These are phyloP conservation scores for Zygogramma bicolorata DNA, from an alignment of 2,888 invertebrate species.

Conservation along the genomic window DNA sequence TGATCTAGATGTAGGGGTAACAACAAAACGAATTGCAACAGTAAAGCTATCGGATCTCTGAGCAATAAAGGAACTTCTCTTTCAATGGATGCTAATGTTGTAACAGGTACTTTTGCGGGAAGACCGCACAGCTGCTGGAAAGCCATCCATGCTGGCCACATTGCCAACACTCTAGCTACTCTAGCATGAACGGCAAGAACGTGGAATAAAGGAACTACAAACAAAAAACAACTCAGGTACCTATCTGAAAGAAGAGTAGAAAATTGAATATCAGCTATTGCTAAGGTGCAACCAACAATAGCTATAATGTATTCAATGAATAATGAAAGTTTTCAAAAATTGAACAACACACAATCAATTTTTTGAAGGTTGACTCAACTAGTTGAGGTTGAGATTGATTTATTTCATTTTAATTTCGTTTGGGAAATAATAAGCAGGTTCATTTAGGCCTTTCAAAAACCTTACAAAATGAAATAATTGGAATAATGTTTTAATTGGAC, in stretches of 20 bases:
- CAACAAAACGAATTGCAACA: constrained; percentile 88
- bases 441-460: too few relatives aligned
- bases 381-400: too few relatives aligned
- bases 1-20: constrained; percentile 88
- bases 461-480: too few relatives aligned
- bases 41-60: constrained; percentile 86
- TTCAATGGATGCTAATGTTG: constrained; percentile 65
- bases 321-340: too few relatives aligned
- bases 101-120: constrained; percentile 57
- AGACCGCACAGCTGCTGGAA: constrained; percentile 70
- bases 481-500: too few relatives aligned
- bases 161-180: constrained; percentile 74
- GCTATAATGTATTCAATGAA: too few relatives aligned
- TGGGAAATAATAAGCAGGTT: too few relatives aligned
- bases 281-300: too few relatives aligned
- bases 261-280: too few relatives aligned
- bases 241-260: neutral
- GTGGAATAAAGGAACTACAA: constrained; percentile 86
- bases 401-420: too few relatives aligned
- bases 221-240: neutral
- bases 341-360: too few relatives aligned
- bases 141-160: constrained; percentile 71
- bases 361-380: too few relatives aligned
- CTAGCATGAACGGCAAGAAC: constrained; percentile 89
- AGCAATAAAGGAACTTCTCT: constrained; percentile 86